These are phyloP conservation scores for Seriola dumerili DNA, from an alignment of 2,113 vertebrate genomes.

Conservation along the genomic window DNA sequence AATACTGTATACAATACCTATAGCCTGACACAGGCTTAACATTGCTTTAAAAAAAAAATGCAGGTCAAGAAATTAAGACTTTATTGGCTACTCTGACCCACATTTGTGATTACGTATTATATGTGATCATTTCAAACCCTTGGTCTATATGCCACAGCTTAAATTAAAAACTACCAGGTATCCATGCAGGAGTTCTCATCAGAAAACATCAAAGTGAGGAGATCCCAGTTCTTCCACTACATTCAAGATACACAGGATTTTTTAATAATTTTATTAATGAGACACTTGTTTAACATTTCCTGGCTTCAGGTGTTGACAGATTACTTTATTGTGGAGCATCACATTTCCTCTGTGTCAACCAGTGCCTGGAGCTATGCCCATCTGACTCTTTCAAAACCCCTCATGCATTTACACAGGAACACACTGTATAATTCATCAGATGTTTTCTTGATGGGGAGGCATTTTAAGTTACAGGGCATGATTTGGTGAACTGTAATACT, in stretches of 20 bases:
- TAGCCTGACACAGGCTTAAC: neutral
- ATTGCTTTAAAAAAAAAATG: neutral
- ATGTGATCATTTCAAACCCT: neutral
- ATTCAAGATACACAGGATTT: slow-evolving; percentile 7
- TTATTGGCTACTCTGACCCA: neutral
- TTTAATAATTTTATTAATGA: slow-evolving; percentile 21
- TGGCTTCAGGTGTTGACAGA: slow-evolving; percentile 29
- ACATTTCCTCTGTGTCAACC: slow-evolving; percentile 16
- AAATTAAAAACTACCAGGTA: neutral
- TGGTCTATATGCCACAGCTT: neutral
- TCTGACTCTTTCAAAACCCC: slow-evolving; percentile 23
- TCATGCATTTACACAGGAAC: slow-evolving; percentile 41
- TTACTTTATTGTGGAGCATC: slow-evolving; percentile 4
- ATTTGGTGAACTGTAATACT: slow-evolving; percentile 44
- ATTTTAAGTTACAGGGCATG: slow-evolving; percentile 45
- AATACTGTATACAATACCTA: neutral
- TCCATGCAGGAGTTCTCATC: neutral
- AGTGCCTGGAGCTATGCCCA: slow-evolving; percentile 25
- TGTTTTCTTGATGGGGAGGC: slow-evolving; percentile 44
- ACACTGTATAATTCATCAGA: slow-evolving; percentile 48
- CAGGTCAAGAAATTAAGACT: neutral
- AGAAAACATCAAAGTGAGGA: neutral
- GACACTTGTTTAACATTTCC: slow-evolving; percentile 24
- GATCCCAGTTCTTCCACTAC: neutral
- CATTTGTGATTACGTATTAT: neutral